Conservation (phyloP, 2,113 vertebrate genomes). For the Sinocyclocheilus maitianheensis region DNA sequence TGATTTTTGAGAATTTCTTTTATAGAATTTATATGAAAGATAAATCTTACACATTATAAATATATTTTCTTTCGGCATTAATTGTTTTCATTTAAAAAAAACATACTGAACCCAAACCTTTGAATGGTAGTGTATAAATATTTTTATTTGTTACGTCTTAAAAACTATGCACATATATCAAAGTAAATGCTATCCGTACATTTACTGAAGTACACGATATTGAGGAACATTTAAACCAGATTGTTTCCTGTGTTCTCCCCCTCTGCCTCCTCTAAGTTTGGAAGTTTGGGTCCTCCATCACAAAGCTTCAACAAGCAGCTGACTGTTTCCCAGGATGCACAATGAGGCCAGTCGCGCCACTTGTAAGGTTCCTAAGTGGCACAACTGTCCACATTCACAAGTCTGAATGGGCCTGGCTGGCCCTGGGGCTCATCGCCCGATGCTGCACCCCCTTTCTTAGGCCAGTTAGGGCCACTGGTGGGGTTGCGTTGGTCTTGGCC, state of each 20-base stretch:
- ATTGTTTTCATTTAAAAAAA: not conserved
- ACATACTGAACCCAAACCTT: not conserved
- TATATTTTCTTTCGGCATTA: not conserved
- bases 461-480: slow-evolving; percentile 18
- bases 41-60: not conserved
- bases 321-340: slow-evolving; percentile 83
- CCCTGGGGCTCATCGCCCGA: slow-evolving; percentile 66
- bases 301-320: slow-evolving; percentile 84
- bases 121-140: not conserved
- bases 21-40: not conserved
- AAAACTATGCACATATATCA: not conserved
- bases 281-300: slow-evolving; percentile 62
- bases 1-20: not conserved
- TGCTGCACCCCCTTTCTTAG: slow-evolving; percentile 25
- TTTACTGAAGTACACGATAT: not conserved
- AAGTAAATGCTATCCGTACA: not conserved
- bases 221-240: not conserved
- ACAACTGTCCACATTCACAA: slow-evolving; percentile 75
- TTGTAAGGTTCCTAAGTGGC: slow-evolving; percentile 74
- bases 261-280: not conserved
- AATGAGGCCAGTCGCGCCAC: slow-evolving; percentile 78
- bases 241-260: slow-evolving; percentile 1
- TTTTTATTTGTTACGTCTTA: not conserved
- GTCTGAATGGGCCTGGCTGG: slow-evolving; percentile 75
- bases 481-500: slow-evolving; percentile 20